Base-by-base conservation (phyloP, 2,888 invertebrate genomes). In the Noctua pronuba region DNA sequence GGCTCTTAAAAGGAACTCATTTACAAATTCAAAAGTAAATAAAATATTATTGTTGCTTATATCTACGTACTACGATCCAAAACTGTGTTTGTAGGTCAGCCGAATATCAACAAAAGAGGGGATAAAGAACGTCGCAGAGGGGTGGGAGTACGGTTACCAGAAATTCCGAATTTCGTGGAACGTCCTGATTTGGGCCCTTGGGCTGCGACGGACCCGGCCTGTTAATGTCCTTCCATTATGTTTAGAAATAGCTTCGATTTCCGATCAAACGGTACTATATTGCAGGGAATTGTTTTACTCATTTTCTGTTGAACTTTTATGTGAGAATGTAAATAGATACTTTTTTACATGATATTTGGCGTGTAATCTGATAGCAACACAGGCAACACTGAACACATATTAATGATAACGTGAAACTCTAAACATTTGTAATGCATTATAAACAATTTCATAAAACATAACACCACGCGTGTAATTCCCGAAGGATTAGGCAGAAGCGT, bases 41-140 rank as follows among this genome's bases (percentile, higher is more conserved):
- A 80, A 85, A 88, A 88, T 86, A 88, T 89, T 88, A 89, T 86
- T 89, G 83, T 81, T 79, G 71, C 62, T 52, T 81, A 78, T 79
- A 79, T 66, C 68, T 78, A 52, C 68, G 82, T 86, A 86, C 79
- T 86, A 84, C 86, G 88, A 90, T 89, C 88, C 88, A 91, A 94
- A 93, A 92, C 83, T 94, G 93, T 95, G 96, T 96, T 96, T 96
- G 91, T 95, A 95, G 96, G 96, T 96, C 96, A 96, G 90, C 88
- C 88, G 91, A 94, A 94, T 92, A 93, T 94, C 94, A 95, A 95
- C 95, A 94, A 93, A 93, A 89, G 90, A 89, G 88, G 89, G 49
- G 87, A 87, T 86, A 84, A 88, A 89, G 90, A 92, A 84, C 87
- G 89, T 86, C 86, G 84, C 86, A 77, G 83, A 86, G 90, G 88